Evolutionary conservation across 2,113 vertebrate genomes (phyloP).

Genomic region (Sapayoa aenigma): DNA sequence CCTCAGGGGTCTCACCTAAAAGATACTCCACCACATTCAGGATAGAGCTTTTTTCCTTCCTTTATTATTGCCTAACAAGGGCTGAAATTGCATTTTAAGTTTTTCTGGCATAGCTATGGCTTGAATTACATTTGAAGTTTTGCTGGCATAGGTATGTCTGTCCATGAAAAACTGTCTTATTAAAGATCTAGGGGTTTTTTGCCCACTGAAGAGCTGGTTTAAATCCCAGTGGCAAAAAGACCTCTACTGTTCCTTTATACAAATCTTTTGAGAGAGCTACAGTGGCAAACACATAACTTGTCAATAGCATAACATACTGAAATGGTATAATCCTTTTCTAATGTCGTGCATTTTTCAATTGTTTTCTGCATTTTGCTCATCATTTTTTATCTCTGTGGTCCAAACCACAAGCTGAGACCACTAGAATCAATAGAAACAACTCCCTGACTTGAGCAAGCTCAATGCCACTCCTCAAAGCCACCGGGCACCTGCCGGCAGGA

Average conservation of each 20-base stretch:
- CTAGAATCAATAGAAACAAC: not conserved
- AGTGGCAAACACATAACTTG: not conserved
- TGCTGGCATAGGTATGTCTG: not conserved
- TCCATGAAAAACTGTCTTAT: not conserved
- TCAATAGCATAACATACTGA: not conserved
- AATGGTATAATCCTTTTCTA: fast-evolving
- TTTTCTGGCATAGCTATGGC: not conserved
- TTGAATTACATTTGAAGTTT: not conserved
- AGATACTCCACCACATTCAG: not conserved
- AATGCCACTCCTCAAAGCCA: not conserved
- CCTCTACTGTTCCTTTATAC: not conserved
- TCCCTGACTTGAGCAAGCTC: not conserved
- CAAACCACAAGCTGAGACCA: fast-evolving
- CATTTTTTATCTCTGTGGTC: fast-evolving
- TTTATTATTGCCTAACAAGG: not conserved
- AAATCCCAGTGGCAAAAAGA: not conserved
- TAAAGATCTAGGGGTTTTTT: not conserved
- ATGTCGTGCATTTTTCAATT: fast-evolving
- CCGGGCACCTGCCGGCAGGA: fast-evolving
- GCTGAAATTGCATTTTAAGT: not conserved
- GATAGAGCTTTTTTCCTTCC: not conserved
- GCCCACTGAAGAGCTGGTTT: not conserved
- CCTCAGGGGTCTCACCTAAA: not conserved
- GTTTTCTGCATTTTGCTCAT: fast-evolving
- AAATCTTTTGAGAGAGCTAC: not conserved